Conservation (phyloP, 2,113 vertebrate species). For the Albula glossodonta region DNA sequence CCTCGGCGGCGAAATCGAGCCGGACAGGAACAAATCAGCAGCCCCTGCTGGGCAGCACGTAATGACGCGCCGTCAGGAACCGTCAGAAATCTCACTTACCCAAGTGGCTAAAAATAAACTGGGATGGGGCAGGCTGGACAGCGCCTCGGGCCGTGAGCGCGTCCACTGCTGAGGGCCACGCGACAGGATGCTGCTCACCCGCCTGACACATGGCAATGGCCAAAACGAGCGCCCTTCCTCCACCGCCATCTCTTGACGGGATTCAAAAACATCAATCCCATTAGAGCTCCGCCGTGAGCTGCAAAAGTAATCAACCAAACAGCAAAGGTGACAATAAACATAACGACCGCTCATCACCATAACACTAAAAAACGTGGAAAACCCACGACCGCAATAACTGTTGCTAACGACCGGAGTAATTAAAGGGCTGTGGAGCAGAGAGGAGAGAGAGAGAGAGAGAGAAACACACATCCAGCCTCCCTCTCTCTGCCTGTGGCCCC, state of each 20-base stretch:
- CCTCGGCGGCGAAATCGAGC: not conserved
- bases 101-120: not conserved
- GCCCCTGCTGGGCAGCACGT: not conserved
- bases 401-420: conserved; percentile 3
- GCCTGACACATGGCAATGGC: not conserved
- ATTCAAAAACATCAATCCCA: not conserved
- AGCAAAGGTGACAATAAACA: conserved; percentile 1
- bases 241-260: not conserved
- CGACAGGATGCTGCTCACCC: not conserved
- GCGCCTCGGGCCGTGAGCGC: not conserved
- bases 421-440: conserved; percentile 1
- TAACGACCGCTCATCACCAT: not conserved
- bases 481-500: not conserved
- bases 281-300: not conserved
- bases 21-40: conserved; percentile 5
- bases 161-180: not conserved
- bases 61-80: not conserved
- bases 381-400: conserved; percentile 1
- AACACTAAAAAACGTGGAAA: conserved; percentile 2
- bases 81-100: not conserved
- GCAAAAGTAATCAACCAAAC: not conserved
- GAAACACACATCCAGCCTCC: not conserved
- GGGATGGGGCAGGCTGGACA: not conserved
- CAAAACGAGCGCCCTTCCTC: not conserved
- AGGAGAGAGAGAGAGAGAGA: not conserved